Percentiles rank a stretch among this genome's conserved stretches.
Conservation (phyloP, 2,113 vertebrate species). For the Oncorhynchus kisutch region DNA sequence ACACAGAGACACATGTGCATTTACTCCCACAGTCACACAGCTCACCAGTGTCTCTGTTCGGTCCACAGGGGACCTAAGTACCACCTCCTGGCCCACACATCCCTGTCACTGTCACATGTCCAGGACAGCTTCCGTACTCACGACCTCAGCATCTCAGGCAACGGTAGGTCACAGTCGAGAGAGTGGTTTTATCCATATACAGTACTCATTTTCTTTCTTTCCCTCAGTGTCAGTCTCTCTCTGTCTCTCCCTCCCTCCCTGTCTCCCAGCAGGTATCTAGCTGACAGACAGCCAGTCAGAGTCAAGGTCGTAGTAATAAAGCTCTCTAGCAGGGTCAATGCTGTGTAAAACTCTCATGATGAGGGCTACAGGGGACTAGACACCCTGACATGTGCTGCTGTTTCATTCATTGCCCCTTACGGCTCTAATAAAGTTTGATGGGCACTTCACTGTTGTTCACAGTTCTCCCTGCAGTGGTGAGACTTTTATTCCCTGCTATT, state of each 20-base stretch:
- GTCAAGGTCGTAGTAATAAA: slow-evolving; percentile 41
- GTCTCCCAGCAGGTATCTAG: slow-evolving; percentile 20
- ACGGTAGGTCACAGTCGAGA: slow-evolving; percentile 72
- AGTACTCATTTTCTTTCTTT: slow-evolving; percentile 4
- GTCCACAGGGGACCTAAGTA: slow-evolving; percentile 84
- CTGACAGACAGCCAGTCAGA: slow-evolving; percentile 45
- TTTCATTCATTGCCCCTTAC: slow-evolving; percentile 57
- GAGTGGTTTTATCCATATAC: too few species aligned
- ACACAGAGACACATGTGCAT: neutral
- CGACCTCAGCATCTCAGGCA: slow-evolving; percentile 83
- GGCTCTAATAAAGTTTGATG: slow-evolving; percentile 63
- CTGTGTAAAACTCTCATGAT: slow-evolving; percentile 64
- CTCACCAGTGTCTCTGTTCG: slow-evolving; percentile 24
- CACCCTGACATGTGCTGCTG: neutral
- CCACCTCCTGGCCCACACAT: slow-evolving; percentile 86
- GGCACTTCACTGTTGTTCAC: slow-evolving; percentile 34
- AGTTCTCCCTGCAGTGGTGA: slow-evolving; percentile 52
- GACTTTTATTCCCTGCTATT: slow-evolving; percentile 32
- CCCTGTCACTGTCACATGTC: slow-evolving; percentile 80
- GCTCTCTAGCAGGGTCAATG: slow-evolving; percentile 12
- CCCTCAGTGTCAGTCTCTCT: neutral
- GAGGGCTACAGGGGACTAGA: slow-evolving; percentile 50
- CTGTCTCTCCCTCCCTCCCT: neutral
- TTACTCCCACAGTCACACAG: neutral
- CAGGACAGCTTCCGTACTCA: slow-evolving; percentile 93